Conservation (phyloP, 1,140 invertebrate species). For the Pseudomyrmex sp. region DNA sequence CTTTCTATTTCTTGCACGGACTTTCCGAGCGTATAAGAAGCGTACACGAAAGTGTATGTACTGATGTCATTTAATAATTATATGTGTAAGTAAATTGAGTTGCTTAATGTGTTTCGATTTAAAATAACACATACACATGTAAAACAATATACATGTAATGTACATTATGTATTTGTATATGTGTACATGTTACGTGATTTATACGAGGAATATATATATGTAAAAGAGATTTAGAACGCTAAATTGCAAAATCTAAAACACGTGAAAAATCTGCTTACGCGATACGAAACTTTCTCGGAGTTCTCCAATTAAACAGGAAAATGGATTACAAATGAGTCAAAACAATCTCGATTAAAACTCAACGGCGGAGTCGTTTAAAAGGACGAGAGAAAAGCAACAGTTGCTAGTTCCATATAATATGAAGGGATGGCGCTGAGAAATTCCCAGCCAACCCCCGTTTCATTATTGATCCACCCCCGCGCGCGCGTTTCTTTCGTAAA, state of each 20-base stretch:
- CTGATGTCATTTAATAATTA: no score
- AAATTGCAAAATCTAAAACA: not conserved
- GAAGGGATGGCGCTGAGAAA: slow-evolving; percentile 74
- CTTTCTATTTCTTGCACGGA: no score
- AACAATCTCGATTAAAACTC: not conserved
- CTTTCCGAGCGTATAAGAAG: no score
- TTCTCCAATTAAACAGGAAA: not conserved
- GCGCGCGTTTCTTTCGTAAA: slow-evolving; percentile 38
- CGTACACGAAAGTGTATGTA: no score
- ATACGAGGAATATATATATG: no score
- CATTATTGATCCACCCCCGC: slow-evolving; percentile 75
- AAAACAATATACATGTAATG: not conserved
- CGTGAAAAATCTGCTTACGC: not conserved
- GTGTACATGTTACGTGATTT: not conserved
- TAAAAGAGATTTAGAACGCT: no score
- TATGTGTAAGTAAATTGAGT: no score
- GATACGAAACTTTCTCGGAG: not conserved
- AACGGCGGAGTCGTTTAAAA: not conserved
- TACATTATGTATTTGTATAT: not conserved
- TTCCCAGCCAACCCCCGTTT: slow-evolving; percentile 67
- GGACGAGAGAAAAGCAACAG: slow-evolving; percentile 64
- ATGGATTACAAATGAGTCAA: not conserved
- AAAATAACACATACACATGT: no score
- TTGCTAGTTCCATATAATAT: slow-evolving; percentile 70
- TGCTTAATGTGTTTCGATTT: no score